Percentiles rank a stretch among this genome's conserved stretches.
These are phyloP conservation scores for Brachionus rotundiformis DNA, from an alignment of 1,140 invertebrate genomes.

Conservation along the genomic window DNA sequence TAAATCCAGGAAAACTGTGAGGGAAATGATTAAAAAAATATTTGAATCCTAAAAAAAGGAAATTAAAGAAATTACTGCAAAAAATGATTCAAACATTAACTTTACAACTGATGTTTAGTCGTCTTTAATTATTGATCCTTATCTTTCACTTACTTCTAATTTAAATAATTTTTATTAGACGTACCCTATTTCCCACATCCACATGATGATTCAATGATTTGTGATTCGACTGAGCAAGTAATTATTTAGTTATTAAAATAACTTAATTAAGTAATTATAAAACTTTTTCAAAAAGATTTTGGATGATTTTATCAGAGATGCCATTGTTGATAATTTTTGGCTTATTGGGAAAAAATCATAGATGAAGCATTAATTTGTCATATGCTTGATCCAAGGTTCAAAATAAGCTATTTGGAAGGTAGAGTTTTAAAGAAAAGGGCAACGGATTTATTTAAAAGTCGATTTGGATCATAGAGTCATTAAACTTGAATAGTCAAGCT, in stretches of 20 bases:
- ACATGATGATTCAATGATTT: not conserved
- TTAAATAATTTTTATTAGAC: constrained; percentile 1
- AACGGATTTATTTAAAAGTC: not conserved
- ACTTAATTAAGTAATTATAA: not conserved
- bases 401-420: not conserved
- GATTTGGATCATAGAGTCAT: not conserved
- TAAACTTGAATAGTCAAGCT: not conserved
- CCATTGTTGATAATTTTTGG: not conserved
- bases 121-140: not conserved
- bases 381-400: constrained; percentile 22
- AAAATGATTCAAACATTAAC: not conserved
- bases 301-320: not conserved
- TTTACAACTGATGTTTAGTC: constrained; percentile 19
- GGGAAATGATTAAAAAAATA: constrained; percentile 3
- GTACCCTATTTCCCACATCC: constrained; percentile 6
- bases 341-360: not conserved
- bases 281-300: not conserved
- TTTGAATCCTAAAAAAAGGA: not conserved
- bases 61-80: not conserved
- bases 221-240: not conserved
- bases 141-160: constrained; percentile 1
- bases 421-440: not conserved
- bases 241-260: constrained; percentile 1
- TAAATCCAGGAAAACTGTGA: constrained; percentile 9
- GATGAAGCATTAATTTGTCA: constrained; percentile 24